Conservation (phyloP, 1,140 invertebrate species). For the Caenorhabditis latens region DNA sequence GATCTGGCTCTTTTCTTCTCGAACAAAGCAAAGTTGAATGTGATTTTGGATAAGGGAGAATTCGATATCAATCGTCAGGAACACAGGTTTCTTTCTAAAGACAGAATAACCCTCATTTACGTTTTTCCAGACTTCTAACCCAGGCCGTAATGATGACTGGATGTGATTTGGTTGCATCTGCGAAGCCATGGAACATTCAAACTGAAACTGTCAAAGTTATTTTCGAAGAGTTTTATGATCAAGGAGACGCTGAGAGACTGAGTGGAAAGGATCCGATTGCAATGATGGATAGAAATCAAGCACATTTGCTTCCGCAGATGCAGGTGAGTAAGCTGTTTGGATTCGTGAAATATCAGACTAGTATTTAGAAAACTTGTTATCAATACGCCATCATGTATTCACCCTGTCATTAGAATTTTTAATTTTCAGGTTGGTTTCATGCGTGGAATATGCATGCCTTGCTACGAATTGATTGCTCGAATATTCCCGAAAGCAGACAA, state of each 20-base stretch:
- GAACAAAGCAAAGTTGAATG: conserved; percentile 82
- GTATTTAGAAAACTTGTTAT: no score
- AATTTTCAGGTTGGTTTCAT: conserved; percentile 84
- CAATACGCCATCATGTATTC: no score
- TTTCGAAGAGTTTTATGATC: conserved; percentile 89
- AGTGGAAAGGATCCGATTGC: conserved; percentile 84
- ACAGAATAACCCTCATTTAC: not conserved
- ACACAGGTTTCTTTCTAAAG: conserved; percentile 63
- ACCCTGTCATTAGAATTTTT: no score
- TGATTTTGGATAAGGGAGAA: conserved; percentile 67
- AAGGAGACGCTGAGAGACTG: conserved; percentile 85
- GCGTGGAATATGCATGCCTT: conserved; percentile 86
- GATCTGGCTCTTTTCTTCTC: conserved; percentile 86
- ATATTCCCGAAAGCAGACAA: conserved; percentile 84
- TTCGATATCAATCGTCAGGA: conserved; percentile 71
- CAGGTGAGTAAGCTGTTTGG: conserved; percentile 80
- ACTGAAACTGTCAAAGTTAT: conserved; percentile 86
- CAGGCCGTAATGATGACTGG: conserved; percentile 87
- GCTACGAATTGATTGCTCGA: conserved; percentile 83
- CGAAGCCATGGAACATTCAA: conserved; percentile 89
- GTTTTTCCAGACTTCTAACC: conserved; percentile 80
- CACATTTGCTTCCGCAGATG: conserved; percentile 84
- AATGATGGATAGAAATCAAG: conserved; percentile 87
- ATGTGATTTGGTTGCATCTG: conserved; percentile 86
- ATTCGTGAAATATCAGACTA: no score